Evolutionary conservation across 2,888 invertebrate species (phyloP).

Genomic region (Ophion slaviceki): DNA sequence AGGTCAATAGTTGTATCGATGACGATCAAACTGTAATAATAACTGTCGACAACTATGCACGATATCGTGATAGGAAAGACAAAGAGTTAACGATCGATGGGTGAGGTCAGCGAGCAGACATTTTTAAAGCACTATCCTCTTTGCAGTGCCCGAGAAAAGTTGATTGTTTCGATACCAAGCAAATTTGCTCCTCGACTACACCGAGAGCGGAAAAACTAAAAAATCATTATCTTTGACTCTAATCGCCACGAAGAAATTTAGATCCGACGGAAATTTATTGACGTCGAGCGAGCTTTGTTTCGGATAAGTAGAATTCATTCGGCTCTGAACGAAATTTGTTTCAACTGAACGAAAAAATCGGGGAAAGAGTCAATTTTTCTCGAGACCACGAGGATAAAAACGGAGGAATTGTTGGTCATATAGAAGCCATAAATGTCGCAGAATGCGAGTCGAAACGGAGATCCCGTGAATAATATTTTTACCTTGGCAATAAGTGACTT

Average conservation of each 20-base stretch:
- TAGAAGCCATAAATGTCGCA: slow-evolving; percentile 13
- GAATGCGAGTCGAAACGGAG: slow-evolving; percentile 45
- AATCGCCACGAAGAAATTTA: not conserved
- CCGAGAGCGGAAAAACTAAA: not conserved
- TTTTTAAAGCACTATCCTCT: not conserved
- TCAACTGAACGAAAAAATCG: not conserved
- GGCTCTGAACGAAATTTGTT: not conserved
- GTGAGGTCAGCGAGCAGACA: not conserved
- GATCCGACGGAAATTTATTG: not conserved
- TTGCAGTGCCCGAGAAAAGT: slow-evolving; percentile 15
- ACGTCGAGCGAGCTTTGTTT: not conserved
- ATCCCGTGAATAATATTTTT: slow-evolving; percentile 44
- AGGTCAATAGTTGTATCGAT: slow-evolving; percentile 63
- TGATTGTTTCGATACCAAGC: not conserved
- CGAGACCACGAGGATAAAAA: slow-evolving; percentile 2
- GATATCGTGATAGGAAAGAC: slow-evolving; percentile 56
- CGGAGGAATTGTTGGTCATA: slow-evolving; percentile 23
- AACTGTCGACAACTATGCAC: slow-evolving; percentile 51
- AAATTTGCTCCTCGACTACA: not conserved
- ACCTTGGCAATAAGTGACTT: slow-evolving; percentile 64
- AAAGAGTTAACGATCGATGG: slow-evolving; percentile 9
- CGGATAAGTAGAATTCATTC: not conserved
- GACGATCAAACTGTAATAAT: slow-evolving; percentile 64
- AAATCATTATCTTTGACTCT: not conserved
- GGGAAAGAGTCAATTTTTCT: slow-evolving; percentile 18